These are phyloP conservation scores for Lycophotia porphyrea DNA, from an alignment of 2,888 invertebrate genomes.

Conservation along the genomic window DNA sequence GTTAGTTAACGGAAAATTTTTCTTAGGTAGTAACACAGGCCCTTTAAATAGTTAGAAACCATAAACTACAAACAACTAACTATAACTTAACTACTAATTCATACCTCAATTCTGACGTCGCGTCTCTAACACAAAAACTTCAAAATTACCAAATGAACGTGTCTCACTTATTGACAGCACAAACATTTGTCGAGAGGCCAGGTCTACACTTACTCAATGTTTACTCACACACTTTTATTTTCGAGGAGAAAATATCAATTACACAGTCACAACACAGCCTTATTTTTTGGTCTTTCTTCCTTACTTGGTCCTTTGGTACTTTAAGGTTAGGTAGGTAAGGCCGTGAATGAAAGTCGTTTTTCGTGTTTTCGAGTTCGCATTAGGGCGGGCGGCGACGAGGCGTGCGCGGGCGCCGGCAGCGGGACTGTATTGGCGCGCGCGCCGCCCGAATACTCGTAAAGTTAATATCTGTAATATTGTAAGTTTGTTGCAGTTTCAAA, in stretches of 20 bases:
- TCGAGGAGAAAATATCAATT: slow-evolving; percentile 56
- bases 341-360: slow-evolving; percentile 41
- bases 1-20: background rate
- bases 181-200: slow-evolving; percentile 79
- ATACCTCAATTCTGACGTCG: slow-evolving; percentile 69
- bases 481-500: slow-evolving; percentile 78
- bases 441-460: slow-evolving; percentile 76
- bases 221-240: slow-evolving; percentile 69
- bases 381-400: slow-evolving; percentile 87
- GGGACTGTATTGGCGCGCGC: slow-evolving; percentile 81
- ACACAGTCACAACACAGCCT: slow-evolving; percentile 66
- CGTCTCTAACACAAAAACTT: slow-evolving; percentile 61
- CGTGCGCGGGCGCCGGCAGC: slow-evolving; percentile 87
- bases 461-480: slow-evolving; percentile 81
- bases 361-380: slow-evolving; percentile 54
- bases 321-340: background rate
- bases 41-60: slow-evolving; percentile 3
- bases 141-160: slow-evolving; percentile 72
- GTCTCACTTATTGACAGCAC: slow-evolving; percentile 80
- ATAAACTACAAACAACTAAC: slow-evolving; percentile 12
- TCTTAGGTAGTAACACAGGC: background rate
- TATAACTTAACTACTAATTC: slow-evolving; percentile 54
- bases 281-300: slow-evolving; percentile 29
- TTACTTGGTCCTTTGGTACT: slow-evolving; percentile 19
- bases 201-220: slow-evolving; percentile 57